phyloP scores from a whole-genome alignment of 1,140 invertebrate species.

The Frieseomelitta varia region DNA sequence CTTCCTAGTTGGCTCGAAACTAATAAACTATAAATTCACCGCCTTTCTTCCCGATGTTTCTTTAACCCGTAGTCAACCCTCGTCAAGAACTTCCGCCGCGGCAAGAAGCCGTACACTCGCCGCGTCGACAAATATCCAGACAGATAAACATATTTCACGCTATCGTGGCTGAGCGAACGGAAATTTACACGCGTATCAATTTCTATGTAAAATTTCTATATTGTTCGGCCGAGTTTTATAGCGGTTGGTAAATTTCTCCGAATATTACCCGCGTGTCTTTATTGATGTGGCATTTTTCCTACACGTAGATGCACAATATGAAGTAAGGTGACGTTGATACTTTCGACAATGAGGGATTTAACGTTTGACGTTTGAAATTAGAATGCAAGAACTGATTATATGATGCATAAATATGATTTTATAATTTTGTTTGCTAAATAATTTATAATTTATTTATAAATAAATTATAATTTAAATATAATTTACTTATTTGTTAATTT shows the following conservation, averaged over 20 bases:
- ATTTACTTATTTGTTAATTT: too few relatives aligned
- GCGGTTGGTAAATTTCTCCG: background rate
- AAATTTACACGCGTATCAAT: background rate
- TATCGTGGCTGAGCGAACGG: background rate
- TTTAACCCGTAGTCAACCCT: constrained; percentile 54
- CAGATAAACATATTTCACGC: background rate
- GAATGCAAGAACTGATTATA: too few relatives aligned
- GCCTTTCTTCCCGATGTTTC: constrained; percentile 49
- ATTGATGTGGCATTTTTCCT: background rate
- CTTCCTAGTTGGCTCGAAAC: constrained; percentile 70
- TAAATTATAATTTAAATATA: too few relatives aligned
- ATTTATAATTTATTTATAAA: too few relatives aligned
- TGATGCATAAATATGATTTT: too few relatives aligned
- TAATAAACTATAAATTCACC: constrained; percentile 78
- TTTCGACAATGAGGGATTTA: too few relatives aligned
- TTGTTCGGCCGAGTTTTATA: background rate
- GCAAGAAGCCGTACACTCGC: background rate
- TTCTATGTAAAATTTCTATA: background rate
- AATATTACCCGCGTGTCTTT: background rate
- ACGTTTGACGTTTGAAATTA: too few relatives aligned
- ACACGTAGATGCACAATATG: background rate
- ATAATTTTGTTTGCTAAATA: too few relatives aligned
- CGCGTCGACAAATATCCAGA: background rate
- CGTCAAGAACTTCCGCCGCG: constrained; percentile 36
- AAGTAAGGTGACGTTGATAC: background rate